phyloP scores from a whole-genome alignment of 1,140 invertebrate species.

The Archivesica marissinica region DNA sequence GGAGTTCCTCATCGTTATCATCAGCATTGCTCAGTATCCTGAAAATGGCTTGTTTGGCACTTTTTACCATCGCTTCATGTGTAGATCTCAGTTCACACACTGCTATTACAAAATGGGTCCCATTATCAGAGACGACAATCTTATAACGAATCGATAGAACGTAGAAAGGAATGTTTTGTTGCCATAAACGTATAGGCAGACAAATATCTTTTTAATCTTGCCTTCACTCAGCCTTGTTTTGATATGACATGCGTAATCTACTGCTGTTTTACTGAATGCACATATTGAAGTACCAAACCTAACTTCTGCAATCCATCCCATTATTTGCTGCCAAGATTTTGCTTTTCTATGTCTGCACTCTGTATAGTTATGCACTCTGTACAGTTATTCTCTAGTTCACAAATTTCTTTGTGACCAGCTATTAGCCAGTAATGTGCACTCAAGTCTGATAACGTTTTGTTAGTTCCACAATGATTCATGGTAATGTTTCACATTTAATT shows the following conservation, averaged over 20 bases:
- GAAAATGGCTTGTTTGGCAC: background rate
- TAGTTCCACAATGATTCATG: constrained; percentile 10
- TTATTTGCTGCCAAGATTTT: constrained; percentile 8
- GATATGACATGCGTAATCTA: constrained; percentile 20
- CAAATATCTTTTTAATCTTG: constrained; percentile 33
- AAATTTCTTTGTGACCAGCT: background rate
- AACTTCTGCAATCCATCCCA: constrained; percentile 12
- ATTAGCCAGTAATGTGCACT: constrained; percentile 7
- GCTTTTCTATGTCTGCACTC: constrained; percentile 8
- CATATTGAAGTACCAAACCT: background rate
- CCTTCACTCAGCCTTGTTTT: background rate
- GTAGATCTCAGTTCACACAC: constrained; percentile 17
- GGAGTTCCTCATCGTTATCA: constrained; percentile 44
- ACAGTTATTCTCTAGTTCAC: constrained; percentile 18
- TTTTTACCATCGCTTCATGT: constrained; percentile 31
- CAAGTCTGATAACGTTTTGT: constrained; percentile 20
- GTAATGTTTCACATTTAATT: constrained; percentile 7
- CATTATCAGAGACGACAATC: constrained; percentile 20
- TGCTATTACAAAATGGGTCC: constrained; percentile 38
- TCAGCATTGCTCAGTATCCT: constrained; percentile 11
- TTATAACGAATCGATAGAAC: constrained; percentile 39
- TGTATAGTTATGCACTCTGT: too few species aligned
- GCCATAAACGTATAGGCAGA: constrained; percentile 28
- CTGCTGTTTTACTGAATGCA: constrained; percentile 21
- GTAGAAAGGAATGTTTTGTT: constrained; percentile 42